These are phyloP conservation scores for Ridgeia piscesae DNA, from an alignment of 1,140 invertebrate species.

Conservation along the genomic window DNA sequence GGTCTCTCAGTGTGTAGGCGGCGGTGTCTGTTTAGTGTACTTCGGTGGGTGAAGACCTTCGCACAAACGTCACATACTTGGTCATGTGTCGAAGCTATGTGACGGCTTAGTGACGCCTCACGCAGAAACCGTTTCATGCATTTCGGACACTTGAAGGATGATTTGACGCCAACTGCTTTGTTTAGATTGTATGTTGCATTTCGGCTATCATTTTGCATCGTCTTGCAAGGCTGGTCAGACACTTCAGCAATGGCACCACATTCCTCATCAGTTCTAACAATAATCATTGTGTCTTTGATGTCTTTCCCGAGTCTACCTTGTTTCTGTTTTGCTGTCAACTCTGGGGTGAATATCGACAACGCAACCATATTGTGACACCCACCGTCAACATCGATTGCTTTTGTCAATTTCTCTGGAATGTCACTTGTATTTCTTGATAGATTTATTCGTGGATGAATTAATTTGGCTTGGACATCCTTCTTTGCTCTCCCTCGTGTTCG, in stretches of 20 bases:
- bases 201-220: no score
- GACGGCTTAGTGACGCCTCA: not conserved
- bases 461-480: not conserved
- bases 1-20: not conserved
- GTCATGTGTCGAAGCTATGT: not conserved
- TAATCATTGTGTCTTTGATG: no score
- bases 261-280: no score
- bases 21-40: not conserved
- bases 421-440: not conserved
- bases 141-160: not conserved
- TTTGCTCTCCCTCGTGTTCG: not conserved
- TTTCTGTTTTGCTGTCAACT: not conserved
- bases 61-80: not conserved
- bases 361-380: not conserved
- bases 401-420: not conserved
- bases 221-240: no score
- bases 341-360: not conserved
- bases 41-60: not conserved
- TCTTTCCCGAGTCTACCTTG: not conserved
- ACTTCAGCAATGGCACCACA: no score
- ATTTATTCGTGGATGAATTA: not conserved
- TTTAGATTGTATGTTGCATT: no score
- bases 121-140: not conserved
- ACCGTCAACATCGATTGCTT: not conserved
- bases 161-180: no score